phyloP scores from a whole-genome alignment of 2,888 invertebrate species.

The Gnatocerus cornutus region DNA sequence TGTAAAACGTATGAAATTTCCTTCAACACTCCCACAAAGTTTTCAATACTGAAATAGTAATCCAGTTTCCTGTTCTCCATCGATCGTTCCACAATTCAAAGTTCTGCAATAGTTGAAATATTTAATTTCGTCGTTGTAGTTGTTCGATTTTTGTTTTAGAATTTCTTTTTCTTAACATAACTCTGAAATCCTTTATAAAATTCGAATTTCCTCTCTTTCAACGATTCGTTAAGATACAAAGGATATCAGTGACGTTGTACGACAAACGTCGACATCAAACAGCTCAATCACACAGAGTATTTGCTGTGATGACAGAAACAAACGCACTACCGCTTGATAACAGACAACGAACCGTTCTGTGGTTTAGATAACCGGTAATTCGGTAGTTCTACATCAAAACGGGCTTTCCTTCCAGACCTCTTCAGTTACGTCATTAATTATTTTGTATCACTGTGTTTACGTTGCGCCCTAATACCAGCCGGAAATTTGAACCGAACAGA shows the following conservation, averaged over 20 bases:
- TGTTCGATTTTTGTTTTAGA: slow-evolving; percentile 14
- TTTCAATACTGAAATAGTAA: background rate
- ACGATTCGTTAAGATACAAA: slow-evolving; percentile 49
- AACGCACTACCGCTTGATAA: slow-evolving; percentile 19
- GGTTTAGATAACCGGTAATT: slow-evolving; percentile 30
- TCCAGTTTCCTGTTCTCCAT: background rate
- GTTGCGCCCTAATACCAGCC: slow-evolving; percentile 8
- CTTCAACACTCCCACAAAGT: background rate
- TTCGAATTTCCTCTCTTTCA: slow-evolving; percentile 46
- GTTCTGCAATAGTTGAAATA: slow-evolving; percentile 13
- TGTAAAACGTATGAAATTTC: no score
- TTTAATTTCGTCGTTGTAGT: slow-evolving; percentile 18
- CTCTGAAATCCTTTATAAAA: slow-evolving; percentile 41
- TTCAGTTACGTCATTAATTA: slow-evolving; percentile 4
- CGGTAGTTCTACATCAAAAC: background rate
- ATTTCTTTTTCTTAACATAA: slow-evolving; percentile 17
- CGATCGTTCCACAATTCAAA: background rate
- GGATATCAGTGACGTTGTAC: slow-evolving; percentile 40
- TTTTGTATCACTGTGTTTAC: slow-evolving; percentile 20
- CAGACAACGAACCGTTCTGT: slow-evolving; percentile 12
- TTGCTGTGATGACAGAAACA: slow-evolving; percentile 37
- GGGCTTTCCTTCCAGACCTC: background rate
- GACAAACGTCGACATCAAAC: slow-evolving; percentile 44
- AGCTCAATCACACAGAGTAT: slow-evolving; percentile 38
- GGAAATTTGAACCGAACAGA: slow-evolving; percentile 19